Evolutionary conservation across 2,797 vertebrate species (phyloP).

Genomic region (Paratrypauchen microcephalus): DNA sequence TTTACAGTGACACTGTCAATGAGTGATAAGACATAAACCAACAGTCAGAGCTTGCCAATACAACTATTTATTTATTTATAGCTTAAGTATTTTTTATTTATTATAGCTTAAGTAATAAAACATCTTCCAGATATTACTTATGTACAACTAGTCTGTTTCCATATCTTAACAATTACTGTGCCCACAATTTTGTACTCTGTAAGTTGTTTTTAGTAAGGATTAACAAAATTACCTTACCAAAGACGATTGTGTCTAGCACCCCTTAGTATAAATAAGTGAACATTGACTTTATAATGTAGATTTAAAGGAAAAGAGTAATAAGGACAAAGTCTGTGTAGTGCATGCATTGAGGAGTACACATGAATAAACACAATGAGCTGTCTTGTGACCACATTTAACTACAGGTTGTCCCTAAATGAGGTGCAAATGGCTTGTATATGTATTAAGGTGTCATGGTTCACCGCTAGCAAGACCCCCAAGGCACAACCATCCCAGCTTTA

Average conservation of each 20-base stretch:
- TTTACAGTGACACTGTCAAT: background rate
- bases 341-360: background rate
- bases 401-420: conserved; percentile 2
- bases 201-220: background rate
- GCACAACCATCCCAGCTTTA: conserved; percentile 1
- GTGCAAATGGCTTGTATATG: conserved; percentile 7
- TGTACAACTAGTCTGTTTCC: background rate
- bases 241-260: conserved; percentile 1
- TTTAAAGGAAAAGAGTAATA: background rate
- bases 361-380: conserved; percentile 36
- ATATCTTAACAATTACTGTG: background rate
- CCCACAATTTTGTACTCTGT: background rate
- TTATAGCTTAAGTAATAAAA: background rate
- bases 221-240: background rate
- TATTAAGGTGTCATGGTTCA: conserved; percentile 8
- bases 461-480: conserved; percentile 5
- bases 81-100: too few species aligned
- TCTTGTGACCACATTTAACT: conserved; percentile 6
- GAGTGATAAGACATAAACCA: background rate
- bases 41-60: background rate
- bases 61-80: background rate
- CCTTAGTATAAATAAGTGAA: background rate
- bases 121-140: background rate
- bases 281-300: conserved; percentile 8
- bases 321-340: background rate